Percentiles rank a stretch among this genome's conserved stretches.
phyloP scores from a whole-genome alignment of 2,797 vertebrate genomes.

The Manis javanica region DNA sequence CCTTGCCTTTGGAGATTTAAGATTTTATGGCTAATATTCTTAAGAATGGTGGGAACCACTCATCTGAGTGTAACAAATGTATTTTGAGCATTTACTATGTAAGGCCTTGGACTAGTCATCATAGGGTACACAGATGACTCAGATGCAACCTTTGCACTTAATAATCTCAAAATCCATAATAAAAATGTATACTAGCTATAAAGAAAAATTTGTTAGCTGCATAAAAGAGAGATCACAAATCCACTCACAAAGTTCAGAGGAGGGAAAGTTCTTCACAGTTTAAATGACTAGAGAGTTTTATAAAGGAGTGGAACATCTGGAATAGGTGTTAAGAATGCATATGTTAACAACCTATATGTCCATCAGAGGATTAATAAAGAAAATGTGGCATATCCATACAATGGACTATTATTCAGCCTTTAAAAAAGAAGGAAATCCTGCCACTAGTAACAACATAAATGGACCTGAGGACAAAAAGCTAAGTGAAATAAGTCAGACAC shows the following conservation, averaged over 20 bases:
- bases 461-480: background rate
- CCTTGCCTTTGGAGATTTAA: background rate
- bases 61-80: background rate
- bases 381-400: background rate
- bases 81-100: background rate
- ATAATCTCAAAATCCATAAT: background rate
- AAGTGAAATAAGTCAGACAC: background rate
- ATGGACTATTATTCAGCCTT: background rate
- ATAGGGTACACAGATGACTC: background rate
- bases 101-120: background rate
- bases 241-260: constrained; percentile 31
- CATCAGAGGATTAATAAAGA: background rate
- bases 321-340: constrained; percentile 19
- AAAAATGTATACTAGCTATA: background rate
- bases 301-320: constrained; percentile 16
- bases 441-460: background rate
- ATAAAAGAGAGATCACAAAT: constrained; percentile 41
- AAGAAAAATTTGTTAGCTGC: constrained; percentile 9
- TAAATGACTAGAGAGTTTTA: constrained; percentile 13
- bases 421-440: background rate
- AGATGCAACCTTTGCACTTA: background rate
- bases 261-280: background rate
- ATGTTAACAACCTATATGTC: background rate
- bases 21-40: background rate
- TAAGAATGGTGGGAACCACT: background rate